phyloP scores from a whole-genome alignment of 2,797 vertebrate species.

The Anguilla marmorata region DNA sequence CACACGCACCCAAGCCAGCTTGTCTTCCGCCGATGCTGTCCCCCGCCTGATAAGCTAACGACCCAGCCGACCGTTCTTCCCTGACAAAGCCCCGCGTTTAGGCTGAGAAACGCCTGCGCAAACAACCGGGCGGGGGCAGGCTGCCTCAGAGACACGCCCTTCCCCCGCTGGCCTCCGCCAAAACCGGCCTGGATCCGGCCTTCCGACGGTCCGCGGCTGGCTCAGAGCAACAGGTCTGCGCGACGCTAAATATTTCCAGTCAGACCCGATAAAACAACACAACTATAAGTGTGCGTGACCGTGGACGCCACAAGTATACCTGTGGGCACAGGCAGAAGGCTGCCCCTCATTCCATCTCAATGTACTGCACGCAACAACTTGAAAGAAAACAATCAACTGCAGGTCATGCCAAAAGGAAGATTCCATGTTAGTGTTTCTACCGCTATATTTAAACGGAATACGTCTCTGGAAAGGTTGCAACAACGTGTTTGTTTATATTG shows the following conservation, averaged over 20 bases:
- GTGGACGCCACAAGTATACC: not conserved
- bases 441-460: not conserved
- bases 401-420: not conserved
- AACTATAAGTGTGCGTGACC: not conserved
- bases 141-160: not conserved
- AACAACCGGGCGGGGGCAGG: not conserved
- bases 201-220: not conserved
- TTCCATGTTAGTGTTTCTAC: not conserved
- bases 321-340: not conserved
- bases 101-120: not conserved
- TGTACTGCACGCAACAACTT: not conserved
- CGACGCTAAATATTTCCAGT: not conserved
- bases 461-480: not conserved
- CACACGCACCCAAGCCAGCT: not conserved
- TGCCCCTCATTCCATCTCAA: not conserved
- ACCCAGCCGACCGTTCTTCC: not conserved
- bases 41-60: slow-evolving; percentile 14
- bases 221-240: not conserved
- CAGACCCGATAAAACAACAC: not conserved
- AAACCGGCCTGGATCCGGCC: not conserved
- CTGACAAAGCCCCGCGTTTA: slow-evolving; percentile 5
- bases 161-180: not conserved
- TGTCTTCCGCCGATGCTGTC: not conserved
- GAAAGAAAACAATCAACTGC: not conserved
- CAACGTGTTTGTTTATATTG: not conserved